These are phyloP conservation scores for Eulithis testata DNA, from an alignment of 2,888 invertebrate species.

Conservation along the genomic window DNA sequence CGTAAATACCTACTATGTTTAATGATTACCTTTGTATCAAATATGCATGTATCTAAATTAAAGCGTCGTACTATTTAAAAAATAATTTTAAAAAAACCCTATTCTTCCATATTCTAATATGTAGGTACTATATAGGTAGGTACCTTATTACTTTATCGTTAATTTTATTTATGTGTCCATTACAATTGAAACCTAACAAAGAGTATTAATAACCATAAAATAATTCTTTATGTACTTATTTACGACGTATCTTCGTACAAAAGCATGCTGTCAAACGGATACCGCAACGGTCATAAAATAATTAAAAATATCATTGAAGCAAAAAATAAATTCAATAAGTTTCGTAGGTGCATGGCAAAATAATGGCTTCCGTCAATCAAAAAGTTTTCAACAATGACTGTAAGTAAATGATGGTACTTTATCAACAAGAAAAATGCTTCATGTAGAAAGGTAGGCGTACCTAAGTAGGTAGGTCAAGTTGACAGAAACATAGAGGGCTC, in stretches of 20 bases:
- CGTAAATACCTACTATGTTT: too few relatives aligned
- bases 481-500: slow-evolving; percentile 34
- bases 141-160: slow-evolving; percentile 29
- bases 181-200: slow-evolving; percentile 35
- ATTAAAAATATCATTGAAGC: too few relatives aligned
- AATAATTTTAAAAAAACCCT: too few relatives aligned
- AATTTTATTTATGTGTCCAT: slow-evolving; percentile 31
- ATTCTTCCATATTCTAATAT: too few relatives aligned
- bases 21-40: too few relatives aligned
- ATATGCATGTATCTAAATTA: too few relatives aligned
- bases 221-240: slow-evolving; percentile 39
- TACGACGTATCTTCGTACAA: slow-evolving; percentile 47
- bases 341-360: too few relatives aligned
- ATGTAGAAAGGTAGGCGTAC: neutral
- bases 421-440: neutral
- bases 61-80: too few relatives aligned
- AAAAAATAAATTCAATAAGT: too few relatives aligned
- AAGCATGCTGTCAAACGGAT: slow-evolving; percentile 52
- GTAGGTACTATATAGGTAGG: slow-evolving; percentile 13
- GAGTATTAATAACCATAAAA: slow-evolving; percentile 48
- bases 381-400: too few relatives aligned
- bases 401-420: neutral
- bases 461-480: slow-evolving; percentile 28
- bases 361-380: too few relatives aligned
- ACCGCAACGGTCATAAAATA: slow-evolving; percentile 33